Percentiles rank a stretch among this genome's conserved stretches.
These are phyloP conservation scores for Dissostichus mawsoni DNA, from an alignment of 2,113 vertebrate species.

Conservation along the genomic window DNA sequence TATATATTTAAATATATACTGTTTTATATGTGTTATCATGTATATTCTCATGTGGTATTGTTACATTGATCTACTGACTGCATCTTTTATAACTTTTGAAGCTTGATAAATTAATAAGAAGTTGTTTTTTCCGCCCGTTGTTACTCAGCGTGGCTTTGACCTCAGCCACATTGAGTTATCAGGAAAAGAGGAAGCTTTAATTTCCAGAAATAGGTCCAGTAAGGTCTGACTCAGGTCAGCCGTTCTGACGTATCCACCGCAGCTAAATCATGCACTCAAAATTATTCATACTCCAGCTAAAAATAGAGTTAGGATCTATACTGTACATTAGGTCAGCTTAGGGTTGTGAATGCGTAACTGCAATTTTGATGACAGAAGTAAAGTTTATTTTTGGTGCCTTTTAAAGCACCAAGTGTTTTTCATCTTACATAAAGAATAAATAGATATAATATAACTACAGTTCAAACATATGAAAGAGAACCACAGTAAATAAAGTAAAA, in stretches of 20 bases:
- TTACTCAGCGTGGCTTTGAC: neutral
- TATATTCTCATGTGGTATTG: neutral
- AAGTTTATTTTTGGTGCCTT: neutral
- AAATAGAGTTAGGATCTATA: neutral
- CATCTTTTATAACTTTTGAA: neutral
- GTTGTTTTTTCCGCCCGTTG: neutral
- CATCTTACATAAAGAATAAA: neutral
- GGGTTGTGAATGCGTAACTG: neutral
- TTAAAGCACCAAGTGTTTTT: neutral
- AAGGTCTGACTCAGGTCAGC: slow-evolving; percentile 5
- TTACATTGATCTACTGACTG: neutral
- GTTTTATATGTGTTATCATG: neutral
- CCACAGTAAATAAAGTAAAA: neutral
- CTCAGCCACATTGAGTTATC: slow-evolving; percentile 3
- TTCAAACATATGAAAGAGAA: neutral
- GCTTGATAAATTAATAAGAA: neutral
- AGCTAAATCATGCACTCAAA: neutral
- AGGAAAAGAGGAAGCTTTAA: slow-evolving; percentile 16
- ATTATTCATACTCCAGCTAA: slow-evolving; percentile 26
- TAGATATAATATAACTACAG: neutral
- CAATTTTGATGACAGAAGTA: neutral
- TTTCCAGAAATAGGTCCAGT: slow-evolving; percentile 5
- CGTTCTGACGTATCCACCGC: neutral
- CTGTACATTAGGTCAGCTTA: neutral
- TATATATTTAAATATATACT: neutral